Conservation (phyloP, 1,140 invertebrate genomes). For the Platorchestia sp. region DNA sequence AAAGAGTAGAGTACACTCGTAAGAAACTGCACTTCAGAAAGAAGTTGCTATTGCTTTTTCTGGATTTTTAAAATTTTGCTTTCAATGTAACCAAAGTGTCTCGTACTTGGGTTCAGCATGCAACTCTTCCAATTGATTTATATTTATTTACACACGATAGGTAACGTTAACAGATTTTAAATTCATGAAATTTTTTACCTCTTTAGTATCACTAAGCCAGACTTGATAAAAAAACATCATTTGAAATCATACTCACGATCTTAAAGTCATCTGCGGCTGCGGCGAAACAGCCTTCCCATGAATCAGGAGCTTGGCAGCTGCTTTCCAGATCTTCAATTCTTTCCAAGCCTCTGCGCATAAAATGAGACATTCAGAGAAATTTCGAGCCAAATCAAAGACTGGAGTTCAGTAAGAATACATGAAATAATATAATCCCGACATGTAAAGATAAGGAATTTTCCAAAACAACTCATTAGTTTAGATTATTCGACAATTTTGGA, state of each 20-base stretch:
- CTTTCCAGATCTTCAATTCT: background rate
- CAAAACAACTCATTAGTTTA: no score
- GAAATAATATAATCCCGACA: background rate
- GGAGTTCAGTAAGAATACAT: no score
- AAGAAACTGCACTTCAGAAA: no score
- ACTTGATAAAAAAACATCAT: background rate
- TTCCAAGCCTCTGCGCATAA: background rate
- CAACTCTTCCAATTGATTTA: background rate
- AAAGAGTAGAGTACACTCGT: no score
- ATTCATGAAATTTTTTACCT: background rate
- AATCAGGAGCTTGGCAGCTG: constrained; percentile 59
- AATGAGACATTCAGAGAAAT: background rate
- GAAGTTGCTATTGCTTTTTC: no score
- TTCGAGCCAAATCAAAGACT: no score
- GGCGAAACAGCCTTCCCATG: constrained; percentile 62
- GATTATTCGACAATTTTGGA: no score
- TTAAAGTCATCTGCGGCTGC: background rate
- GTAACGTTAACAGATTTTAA: background rate
- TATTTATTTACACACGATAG: no score
- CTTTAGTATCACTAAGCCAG: background rate
- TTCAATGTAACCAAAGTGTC: background rate
- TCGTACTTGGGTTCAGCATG: no score
- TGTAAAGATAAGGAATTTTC: background rate
- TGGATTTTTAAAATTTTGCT: background rate
- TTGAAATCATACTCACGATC: background rate